These are phyloP conservation scores for Myotis myotis DNA, from an alignment of 2,797 vertebrate genomes.

Conservation along the genomic window DNA sequence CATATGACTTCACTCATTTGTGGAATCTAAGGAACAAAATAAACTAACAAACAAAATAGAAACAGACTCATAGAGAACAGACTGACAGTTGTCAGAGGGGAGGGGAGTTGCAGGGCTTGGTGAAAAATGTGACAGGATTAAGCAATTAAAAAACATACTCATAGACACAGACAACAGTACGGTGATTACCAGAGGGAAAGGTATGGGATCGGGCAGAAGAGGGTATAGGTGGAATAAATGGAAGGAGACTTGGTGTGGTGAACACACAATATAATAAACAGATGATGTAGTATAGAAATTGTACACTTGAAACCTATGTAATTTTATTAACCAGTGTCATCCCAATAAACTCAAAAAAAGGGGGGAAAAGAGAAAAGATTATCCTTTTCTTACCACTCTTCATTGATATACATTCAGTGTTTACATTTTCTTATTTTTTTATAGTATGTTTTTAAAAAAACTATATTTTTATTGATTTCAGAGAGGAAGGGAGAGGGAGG, in stretches of 20 bases:
- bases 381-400: neutral
- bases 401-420: neutral
- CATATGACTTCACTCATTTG: neutral
- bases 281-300: neutral
- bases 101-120: neutral
- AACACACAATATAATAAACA: neutral
- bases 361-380: neutral
- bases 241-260: neutral
- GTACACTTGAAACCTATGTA: neutral
- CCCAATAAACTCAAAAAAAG: neutral
- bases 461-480: too few relatives aligned
- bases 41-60: neutral
- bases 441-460: too few relatives aligned
- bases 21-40: neutral
- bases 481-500: too few relatives aligned
- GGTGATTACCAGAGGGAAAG: neutral
- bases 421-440: neutral
- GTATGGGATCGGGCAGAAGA: neutral
- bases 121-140: neutral
- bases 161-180: neutral
- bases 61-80: neutral
- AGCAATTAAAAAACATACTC: neutral
- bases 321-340: neutral
- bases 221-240: neutral
- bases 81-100: neutral